These are phyloP conservation scores for Pygocentrus nattereri DNA, from an alignment of 2,797 vertebrate genomes.

Conservation along the genomic window DNA sequence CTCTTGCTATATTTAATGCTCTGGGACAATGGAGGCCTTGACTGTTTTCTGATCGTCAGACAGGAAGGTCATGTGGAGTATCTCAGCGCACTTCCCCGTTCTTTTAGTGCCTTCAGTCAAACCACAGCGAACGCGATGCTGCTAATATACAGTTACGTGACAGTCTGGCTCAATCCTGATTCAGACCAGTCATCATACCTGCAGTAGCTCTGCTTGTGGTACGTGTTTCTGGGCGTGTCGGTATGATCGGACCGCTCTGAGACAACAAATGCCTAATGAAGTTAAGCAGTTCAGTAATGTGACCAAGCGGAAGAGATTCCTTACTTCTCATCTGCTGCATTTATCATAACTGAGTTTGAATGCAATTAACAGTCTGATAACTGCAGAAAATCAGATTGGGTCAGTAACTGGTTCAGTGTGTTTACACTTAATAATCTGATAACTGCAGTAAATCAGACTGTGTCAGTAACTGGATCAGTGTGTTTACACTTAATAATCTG, in stretches of 20 bases:
- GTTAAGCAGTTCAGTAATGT: background rate
- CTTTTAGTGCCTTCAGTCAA: background rate
- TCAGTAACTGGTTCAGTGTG: too few species aligned
- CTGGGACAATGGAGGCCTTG: slow-evolving; percentile 8
- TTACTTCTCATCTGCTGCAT: too few species aligned
- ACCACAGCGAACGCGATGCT: background rate
- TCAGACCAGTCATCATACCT: background rate
- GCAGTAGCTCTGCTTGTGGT: background rate
- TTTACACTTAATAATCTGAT: too few species aligned
- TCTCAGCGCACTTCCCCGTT: background rate
- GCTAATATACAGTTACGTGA: background rate
- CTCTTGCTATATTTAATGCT: background rate
- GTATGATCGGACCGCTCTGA: background rate
- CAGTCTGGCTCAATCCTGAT: background rate
- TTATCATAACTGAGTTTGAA: too few species aligned
- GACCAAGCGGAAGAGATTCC: background rate
- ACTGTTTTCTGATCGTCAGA: background rate
- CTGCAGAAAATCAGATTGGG: too few species aligned
- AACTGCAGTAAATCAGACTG: too few species aligned
- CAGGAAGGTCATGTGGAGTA: background rate
- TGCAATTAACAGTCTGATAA: too few species aligned
- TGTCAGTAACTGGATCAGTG: too few species aligned
- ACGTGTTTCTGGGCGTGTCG: background rate
- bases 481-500: too few species aligned
- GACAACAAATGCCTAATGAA: background rate